phyloP scores from a whole-genome alignment of 2,888 invertebrate species.

The Drosophila phalerata region DNA sequence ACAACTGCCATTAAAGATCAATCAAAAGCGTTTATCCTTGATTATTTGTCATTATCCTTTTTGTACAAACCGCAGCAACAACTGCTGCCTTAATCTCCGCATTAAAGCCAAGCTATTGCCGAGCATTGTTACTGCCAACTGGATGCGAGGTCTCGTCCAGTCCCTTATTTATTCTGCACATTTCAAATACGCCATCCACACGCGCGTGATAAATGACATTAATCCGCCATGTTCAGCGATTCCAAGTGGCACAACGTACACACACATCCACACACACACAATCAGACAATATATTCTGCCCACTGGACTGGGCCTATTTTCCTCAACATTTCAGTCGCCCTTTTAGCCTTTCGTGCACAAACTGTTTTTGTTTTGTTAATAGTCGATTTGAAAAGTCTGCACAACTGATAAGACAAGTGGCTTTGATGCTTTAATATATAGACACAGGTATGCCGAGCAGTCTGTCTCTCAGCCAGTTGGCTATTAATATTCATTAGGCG shows the following conservation, averaged over 20 bases:
- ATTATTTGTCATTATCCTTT: conserved; percentile 84
- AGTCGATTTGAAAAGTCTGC: conserved; percentile 67
- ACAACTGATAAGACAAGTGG: conserved; percentile 79
- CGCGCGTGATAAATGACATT: conserved; percentile 81
- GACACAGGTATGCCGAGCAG: conserved; percentile 65
- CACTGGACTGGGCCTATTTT: conserved; percentile 39
- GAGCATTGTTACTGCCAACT: conserved; percentile 11
- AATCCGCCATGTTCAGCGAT: conserved; percentile 78
- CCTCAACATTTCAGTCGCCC: background rate
- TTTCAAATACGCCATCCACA: conserved; percentile 66
- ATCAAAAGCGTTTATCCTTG: conserved; percentile 84
- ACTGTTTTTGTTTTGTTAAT: conserved; percentile 81
- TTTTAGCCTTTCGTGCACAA: conserved; percentile 62
- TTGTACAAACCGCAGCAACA: conserved; percentile 63
- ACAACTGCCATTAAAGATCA: conserved; percentile 82
- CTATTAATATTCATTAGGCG: conserved; percentile 78
- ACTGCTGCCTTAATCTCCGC: conserved; percentile 65
- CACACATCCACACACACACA: background rate
- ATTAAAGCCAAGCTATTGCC: conserved; percentile 44
- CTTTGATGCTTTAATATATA: conserved; percentile 75
- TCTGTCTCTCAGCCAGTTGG: conserved; percentile 55
- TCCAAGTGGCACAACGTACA: conserved; percentile 59
- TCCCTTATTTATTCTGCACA: conserved; percentile 74
- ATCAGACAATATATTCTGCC: conserved; percentile 36
- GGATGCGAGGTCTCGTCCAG: conserved; percentile 6